Evolutionary conservation across 2,113 vertebrate genomes (phyloP), one percentile per base, ranked within the genome.

Genomic region (Rhizomys pruinosus): DNA sequence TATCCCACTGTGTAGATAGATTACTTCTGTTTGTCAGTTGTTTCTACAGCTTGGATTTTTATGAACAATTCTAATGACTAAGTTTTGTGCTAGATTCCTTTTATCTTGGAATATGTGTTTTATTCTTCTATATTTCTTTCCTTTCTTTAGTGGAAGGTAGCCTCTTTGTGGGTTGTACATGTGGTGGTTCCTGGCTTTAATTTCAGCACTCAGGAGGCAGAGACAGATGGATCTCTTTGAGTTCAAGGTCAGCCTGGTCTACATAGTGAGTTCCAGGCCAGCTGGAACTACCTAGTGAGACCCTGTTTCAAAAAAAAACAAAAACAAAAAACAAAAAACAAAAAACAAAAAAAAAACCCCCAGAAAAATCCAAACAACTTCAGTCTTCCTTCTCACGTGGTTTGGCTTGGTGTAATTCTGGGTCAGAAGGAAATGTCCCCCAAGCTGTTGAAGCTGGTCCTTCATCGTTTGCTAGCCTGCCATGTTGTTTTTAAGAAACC

Each of bases 1-100:
- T 29, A 39, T 3, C 29, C 11, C 34, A 0, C 8, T 8, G 9
- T 59, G 11, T 52, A 34, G 63, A 1, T 32, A 57, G 8, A 32
- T 23, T 5, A 20, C 23, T 55, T 69, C 17, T 11, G 34, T 19
- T 44, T 20, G 5, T 29, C 55, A 7, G 2, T 19, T 5, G 64
- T 47, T 76, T 32, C 37, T n/a, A 11, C 25, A 15, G 32, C 66
- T n/a, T 10, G 17, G 22, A 61, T 22, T 63, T 73, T 37, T 71
- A 15, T 25, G 71, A 91, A 29, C 10, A 42, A 39, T 76, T 80
- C 9, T 77, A n/a, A 39, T 44, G 20, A 15, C 52, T 86, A 23
- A 19, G 25, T 79, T 92, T 15, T 42, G 25, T 77, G 23, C 81
- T 44, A 3, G 23, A 12, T 25, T 52, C 52, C 17, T 2, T 13